Evolutionary conservation across 2,113 vertebrate genomes (phyloP).

Genomic region (Seriola aureovittata): DNA sequence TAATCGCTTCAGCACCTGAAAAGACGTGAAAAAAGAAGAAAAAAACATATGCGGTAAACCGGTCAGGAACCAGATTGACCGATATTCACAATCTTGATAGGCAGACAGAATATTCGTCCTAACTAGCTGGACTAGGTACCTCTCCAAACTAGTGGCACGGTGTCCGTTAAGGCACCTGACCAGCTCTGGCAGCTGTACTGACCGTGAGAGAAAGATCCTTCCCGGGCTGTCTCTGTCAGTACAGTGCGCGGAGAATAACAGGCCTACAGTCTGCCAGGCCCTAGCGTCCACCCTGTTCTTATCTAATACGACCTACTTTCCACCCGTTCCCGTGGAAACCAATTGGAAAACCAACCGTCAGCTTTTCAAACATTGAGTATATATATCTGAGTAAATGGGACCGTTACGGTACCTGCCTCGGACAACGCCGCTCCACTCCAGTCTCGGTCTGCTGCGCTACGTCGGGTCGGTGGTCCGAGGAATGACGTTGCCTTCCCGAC

Average conservation of each 20-base stretch:
- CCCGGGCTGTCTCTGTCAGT: constrained; percentile 55
- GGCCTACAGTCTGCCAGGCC: constrained; percentile 82
- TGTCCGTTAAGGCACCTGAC: constrained; percentile 70
- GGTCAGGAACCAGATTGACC: neutral
- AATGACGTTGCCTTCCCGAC: constrained; percentile 82
- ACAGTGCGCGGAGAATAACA: constrained; percentile 74
- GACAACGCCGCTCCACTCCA: constrained; percentile 85
- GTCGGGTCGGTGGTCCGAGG: constrained; percentile 77
- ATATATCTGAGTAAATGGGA: neutral
- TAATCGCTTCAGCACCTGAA: constrained; percentile 84
- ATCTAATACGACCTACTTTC: constrained; percentile 78
- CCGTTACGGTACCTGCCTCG: constrained; percentile 78
- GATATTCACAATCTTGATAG: neutral
- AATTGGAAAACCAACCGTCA: constrained; percentile 3
- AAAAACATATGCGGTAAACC: constrained; percentile 22
- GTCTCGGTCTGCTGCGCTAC: constrained; percentile 67
- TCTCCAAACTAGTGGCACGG: constrained; percentile 54
- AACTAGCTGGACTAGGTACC: constrained; percentile 28
- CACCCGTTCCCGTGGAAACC: constrained; percentile 5
- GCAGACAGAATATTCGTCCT: neutral
- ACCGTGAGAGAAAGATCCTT: constrained; percentile 55
- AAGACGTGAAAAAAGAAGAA: constrained; percentile 42
- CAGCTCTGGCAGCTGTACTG: constrained; percentile 53
- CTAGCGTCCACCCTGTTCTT: constrained; percentile 81
- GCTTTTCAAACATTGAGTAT: neutral